Base-by-base conservation (phyloP, 2,888 invertebrate genomes). In the Abrostola triplasia region DNA sequence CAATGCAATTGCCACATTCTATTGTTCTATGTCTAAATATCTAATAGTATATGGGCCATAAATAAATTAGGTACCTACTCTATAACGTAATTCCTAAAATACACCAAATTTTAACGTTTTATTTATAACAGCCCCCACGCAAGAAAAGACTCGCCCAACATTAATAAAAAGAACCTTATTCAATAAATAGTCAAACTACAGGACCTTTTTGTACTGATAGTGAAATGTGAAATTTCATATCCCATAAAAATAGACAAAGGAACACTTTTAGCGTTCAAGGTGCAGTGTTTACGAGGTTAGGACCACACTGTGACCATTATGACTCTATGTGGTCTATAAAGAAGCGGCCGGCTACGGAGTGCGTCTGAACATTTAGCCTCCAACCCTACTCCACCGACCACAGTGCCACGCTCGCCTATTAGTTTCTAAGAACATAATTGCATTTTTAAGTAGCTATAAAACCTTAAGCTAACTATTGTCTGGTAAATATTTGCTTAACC, bases 191-290 rank as follows among this genome's bases (percentile, higher is more conserved):
- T 48, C 10, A 9, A 48, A 13, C 10, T 12, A 10, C 47, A 13
- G 24, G 4, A 47, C 13, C 41, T n/a, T n/a, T 41, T 41, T 41
- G 8, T 8, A 44, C 44, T 44, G 44, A 13, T 13, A 24, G 35
- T 52, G 51, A 64, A 86, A 85, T 89, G 85, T 86, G 83, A 90
- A 87, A 86, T 81, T 87, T 82, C 64, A 85, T 82, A 81, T 77
- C 70, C 73, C 84, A 85, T 88, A 88, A 89, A 89, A 81, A 85
- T 88, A 89, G 88, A 88, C 87, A 90, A 90, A 86, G 82, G 83
- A 84, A 83, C 86, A 73, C 79, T 86, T 86, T 78, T 76, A 83
- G 73, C 79, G 80, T 82, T 81, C 84, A 89, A 90, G 89, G 88
- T 91, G 90, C 80, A 76, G 70, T 72, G 74, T 90, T 90, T 88